phyloP scores from a whole-genome alignment of 2,888 invertebrate genomes.

The Aquatica leii region DNA sequence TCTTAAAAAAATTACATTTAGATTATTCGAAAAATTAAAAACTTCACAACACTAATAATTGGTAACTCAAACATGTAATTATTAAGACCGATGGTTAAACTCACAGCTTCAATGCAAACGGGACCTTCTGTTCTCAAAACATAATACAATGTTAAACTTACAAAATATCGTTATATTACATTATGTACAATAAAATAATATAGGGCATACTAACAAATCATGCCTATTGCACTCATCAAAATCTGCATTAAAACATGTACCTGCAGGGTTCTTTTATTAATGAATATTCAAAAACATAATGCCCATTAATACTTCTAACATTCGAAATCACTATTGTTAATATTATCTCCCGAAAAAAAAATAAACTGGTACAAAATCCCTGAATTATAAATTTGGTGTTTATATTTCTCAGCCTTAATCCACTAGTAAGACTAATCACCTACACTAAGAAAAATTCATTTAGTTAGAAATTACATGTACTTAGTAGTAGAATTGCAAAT shows the following conservation, averaged over 20 bases:
- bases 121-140: constrained; percentile 24
- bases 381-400: not conserved
- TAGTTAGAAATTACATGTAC: too few species aligned
- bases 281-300: too few species aligned
- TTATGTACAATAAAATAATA: constrained; percentile 54
- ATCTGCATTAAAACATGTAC: constrained; percentile 10
- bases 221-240: constrained; percentile 21
- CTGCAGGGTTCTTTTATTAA: constrained; percentile 9
- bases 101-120: constrained; percentile 25
- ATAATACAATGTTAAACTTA: constrained; percentile 28
- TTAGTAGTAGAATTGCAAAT: not conserved
- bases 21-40: too few species aligned
- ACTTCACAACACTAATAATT: too few species aligned
- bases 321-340: too few species aligned
- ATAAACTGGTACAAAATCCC: not conserved
- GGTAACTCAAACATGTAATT: too few species aligned
- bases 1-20: too few species aligned
- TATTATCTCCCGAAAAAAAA: not conserved
- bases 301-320: too few species aligned
- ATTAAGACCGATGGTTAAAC: constrained; percentile 8
- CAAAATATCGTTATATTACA: constrained; percentile 51
- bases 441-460: too few species aligned
- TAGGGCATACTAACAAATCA: constrained; percentile 20
- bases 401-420: not conserved
- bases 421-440: too few species aligned